Evolutionary conservation across 2,888 invertebrate genomes (phyloP).

Genomic region (Ectobius pallidus): DNA sequence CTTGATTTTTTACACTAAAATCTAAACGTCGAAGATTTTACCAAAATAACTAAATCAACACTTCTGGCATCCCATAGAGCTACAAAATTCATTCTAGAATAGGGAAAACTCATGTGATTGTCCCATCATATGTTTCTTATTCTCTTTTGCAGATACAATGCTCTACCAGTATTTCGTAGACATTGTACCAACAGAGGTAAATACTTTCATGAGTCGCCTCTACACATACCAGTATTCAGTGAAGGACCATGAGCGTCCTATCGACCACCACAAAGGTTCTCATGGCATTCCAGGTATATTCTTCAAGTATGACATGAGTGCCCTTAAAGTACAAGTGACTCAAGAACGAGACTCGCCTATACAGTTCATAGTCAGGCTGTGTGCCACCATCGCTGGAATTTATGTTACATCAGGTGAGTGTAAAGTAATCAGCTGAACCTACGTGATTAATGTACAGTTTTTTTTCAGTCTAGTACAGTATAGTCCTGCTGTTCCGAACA

Average conservation of each 20-base stretch:
- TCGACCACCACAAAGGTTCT: slow-evolving; percentile 76
- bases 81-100: too few species aligned
- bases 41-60: too few species aligned
- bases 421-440: too few species aligned
- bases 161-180: slow-evolving; percentile 93
- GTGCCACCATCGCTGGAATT: slow-evolving; percentile 91
- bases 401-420: slow-evolving; percentile 77
- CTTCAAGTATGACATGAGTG: slow-evolving; percentile 93
- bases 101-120: too few species aligned
- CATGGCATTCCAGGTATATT: slow-evolving; percentile 95
- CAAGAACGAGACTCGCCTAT: slow-evolving; percentile 78
- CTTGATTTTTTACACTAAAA: too few species aligned
- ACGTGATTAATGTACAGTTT: too few species aligned
- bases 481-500: neutral
- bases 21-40: too few species aligned
- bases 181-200: slow-evolving; percentile 95
- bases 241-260: slow-evolving; percentile 83
- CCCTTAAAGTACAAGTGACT: slow-evolving; percentile 81
- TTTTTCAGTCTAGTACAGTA: too few species aligned
- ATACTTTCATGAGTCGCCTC: slow-evolving; percentile 72
- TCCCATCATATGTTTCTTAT: too few species aligned
- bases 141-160: slow-evolving; percentile 66
- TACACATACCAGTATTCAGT: slow-evolving; percentile 94
- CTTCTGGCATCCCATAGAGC: too few species aligned
- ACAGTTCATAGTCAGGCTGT: slow-evolving; percentile 85